A percentile compares a stretch with the other conserved stretches of the same genome.
phyloP scores from a whole-genome alignment of 2,888 invertebrate genomes.

The Cosmopolites sordidus region DNA sequence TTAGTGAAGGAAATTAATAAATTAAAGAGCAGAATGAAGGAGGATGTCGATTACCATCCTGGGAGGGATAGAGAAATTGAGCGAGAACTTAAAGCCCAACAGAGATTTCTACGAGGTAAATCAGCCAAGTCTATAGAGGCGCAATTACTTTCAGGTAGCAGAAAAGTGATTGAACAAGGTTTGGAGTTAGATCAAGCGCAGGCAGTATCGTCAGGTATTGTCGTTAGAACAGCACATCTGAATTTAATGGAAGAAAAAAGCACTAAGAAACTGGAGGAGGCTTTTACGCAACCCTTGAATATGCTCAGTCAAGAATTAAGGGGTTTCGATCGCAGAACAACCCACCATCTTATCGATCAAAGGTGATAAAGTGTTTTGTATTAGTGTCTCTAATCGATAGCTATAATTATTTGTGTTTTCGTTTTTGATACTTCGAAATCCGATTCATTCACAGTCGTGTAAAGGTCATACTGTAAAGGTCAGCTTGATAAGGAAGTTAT shows the following conservation, averaged over 20 bases:
- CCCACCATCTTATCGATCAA: conserved; percentile 58
- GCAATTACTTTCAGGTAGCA: conserved; percentile 58
- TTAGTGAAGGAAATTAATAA: conserved; percentile 46
- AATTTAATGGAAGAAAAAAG: conserved; percentile 48
- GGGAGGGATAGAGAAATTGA: conserved; percentile 48
- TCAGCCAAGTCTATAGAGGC: conserved; percentile 54
- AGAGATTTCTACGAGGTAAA: conserved; percentile 54
- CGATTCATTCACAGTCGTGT: too few relatives aligned
- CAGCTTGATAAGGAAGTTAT: conserved; percentile 17
- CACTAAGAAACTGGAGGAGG: conserved; percentile 52
- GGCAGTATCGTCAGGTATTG: not conserved
- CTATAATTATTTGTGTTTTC: too few relatives aligned
- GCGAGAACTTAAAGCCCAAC: conserved; percentile 45
- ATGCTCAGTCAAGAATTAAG: conserved; percentile 60
- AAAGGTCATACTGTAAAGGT: not conserved
- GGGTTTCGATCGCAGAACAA: conserved; percentile 59
- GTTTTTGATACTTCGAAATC: too few relatives aligned
- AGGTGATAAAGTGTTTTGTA: conserved; percentile 52
- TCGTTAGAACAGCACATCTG: conserved; percentile 36
- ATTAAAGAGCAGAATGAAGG: conserved; percentile 50
- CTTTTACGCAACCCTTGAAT: conserved; percentile 56
- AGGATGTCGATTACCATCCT: conserved; percentile 49
- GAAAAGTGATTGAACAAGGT: conserved; percentile 49
- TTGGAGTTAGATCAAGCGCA: not conserved
- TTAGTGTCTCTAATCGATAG: not conserved